Evolutionary conservation across 2,113 vertebrate genomes (phyloP).

Genomic region (Agapornis roseicollis): DNA sequence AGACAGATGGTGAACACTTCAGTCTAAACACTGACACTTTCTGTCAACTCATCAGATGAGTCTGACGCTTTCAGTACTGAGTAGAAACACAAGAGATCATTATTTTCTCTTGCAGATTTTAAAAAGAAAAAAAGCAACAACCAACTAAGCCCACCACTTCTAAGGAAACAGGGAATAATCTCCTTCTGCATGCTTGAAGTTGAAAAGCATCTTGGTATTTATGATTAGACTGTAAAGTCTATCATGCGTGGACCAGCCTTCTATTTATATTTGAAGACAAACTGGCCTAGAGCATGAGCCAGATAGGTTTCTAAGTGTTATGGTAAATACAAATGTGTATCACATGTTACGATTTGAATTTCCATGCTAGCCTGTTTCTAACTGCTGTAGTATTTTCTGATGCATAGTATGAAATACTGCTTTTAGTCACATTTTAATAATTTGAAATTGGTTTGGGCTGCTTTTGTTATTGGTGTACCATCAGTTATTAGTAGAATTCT

Average conservation of each 20-base stretch:
- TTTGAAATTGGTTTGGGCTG: not conserved
- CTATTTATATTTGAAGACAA: not conserved
- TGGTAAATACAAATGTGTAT: not conserved
- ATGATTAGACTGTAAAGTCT: not conserved
- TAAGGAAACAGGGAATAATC: not conserved
- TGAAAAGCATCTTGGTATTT: not conserved
- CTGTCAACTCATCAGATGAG: conserved; percentile 37
- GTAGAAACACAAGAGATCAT: not conserved
- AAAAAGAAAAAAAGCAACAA: not conserved
- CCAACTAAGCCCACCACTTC: not conserved
- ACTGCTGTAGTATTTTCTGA: not conserved
- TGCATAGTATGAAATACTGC: not conserved
- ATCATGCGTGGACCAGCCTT: not conserved
- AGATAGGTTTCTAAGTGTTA: not conserved
- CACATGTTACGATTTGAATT: not conserved
- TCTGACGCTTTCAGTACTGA: conserved; percentile 11
- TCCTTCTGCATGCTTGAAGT: not conserved
- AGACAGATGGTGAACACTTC: conserved; percentile 19
- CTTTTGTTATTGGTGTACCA: not conserved
- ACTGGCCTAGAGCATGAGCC: not conserved
- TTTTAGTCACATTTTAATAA: not conserved
- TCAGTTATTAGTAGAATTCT: not conserved
- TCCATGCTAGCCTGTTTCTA: not conserved
- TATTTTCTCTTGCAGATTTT: not conserved
- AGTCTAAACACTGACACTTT: conserved; percentile 24